A percentile compares a stretch with the other conserved stretches of the same genome.
Evolutionary conservation across 2,797 vertebrate genomes (phyloP).

Genomic region (Pseudomugil tenellus): DNA sequence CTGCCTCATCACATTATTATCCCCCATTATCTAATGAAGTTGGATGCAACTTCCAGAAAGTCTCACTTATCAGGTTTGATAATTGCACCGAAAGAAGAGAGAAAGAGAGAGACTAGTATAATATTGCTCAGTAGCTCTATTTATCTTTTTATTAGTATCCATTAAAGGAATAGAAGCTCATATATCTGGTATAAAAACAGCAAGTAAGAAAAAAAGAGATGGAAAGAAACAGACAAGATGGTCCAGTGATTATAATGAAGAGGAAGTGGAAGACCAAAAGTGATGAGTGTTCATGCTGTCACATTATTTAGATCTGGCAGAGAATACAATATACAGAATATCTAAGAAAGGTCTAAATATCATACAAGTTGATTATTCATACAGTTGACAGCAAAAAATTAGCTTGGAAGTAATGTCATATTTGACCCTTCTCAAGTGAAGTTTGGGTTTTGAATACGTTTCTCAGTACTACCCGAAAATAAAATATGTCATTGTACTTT

Average conservation of each 20-base stretch:
- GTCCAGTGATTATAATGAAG: background rate
- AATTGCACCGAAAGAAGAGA: background rate
- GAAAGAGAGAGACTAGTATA: constrained; percentile 3
- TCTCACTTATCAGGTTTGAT: constrained; percentile 15
- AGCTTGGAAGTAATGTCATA: background rate
- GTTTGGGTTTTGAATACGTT: too few relatives aligned
- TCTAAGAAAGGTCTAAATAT: too few relatives aligned
- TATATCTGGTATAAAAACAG: constrained; percentile 21
- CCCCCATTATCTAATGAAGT: constrained; percentile 62
- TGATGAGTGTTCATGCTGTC: background rate
- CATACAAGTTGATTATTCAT: too few relatives aligned
- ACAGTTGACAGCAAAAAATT: background rate
- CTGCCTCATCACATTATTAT: constrained; percentile 42
- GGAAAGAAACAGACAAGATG: background rate
- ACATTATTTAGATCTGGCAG: background rate
- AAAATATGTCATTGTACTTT: too few relatives aligned
- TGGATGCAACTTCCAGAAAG: constrained; percentile 32
- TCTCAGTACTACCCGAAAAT: too few relatives aligned
- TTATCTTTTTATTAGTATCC: constrained; percentile 24
- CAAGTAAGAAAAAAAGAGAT: background rate
- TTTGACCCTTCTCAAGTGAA: too few relatives aligned
- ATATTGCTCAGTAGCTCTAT: constrained; percentile 2
- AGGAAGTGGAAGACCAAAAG: background rate
- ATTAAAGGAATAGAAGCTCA: constrained; percentile 11
- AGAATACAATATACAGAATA: background rate